Evolutionary conservation across 2,797 vertebrate genomes (phyloP).

Genomic region (Tragopan temminckii): DNA sequence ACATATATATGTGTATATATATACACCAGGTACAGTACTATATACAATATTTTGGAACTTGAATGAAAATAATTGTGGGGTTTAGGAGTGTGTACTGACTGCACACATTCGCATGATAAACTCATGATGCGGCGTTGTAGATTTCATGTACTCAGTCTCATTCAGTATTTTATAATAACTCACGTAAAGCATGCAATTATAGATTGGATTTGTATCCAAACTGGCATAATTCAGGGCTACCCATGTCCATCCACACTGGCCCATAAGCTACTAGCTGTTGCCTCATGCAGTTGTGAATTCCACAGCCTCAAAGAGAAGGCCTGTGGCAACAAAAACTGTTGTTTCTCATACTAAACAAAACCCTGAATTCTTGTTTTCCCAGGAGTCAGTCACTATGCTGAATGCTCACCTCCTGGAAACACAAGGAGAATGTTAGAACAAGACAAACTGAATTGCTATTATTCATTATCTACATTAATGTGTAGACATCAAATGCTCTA

Average conservation of each 20-base stretch:
- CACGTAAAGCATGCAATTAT: neutral
- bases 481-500: neutral
- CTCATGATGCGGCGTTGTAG: neutral
- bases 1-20: neutral
- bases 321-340: neutral
- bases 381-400: neutral
- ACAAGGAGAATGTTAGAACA: neutral
- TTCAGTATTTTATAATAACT: neutral
- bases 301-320: neutral
- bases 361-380: neutral
- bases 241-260: neutral
- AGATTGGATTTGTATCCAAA: neutral
- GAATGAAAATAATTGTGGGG: constrained; percentile 39
- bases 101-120: neutral
- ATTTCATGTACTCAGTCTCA: neutral
- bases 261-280: neutral
- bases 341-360: neutral
- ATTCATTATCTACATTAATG: neutral
- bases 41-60: constrained; percentile 40
- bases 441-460: neutral
- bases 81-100: neutral
- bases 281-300: neutral
- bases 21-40: constrained; percentile 17
- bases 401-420: neutral
- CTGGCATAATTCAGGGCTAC: neutral